Base-by-base conservation (phyloP, 2,888 invertebrate species). In the Troides helena region DNA sequence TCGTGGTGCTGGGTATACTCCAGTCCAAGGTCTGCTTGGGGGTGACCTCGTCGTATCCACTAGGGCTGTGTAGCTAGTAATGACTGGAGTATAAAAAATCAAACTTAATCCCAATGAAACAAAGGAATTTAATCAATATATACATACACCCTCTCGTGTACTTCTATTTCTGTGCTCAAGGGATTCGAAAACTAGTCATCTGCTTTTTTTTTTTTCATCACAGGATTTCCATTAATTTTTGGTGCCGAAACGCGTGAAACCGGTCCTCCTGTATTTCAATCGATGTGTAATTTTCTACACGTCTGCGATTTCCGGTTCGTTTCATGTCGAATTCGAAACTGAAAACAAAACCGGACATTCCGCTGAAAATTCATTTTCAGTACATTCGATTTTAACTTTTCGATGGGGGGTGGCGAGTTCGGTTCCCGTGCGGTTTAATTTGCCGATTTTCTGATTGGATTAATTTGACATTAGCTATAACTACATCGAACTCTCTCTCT, bases 221-320 rank as follows among this genome's bases (percentile, higher is more conserved):
- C 56, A 56, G 56, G n/a, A 56, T 56, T 56, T 56, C 56, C 18
- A 21, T 56, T 56, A 56, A 56, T 56, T 56, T 56, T 56, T 56
- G 56, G 56, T 8, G 56, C 56, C 56, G 21, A 56, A 56, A 21
- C 18, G 56, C 56, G 56, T 6, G 21, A 5, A 56, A 53, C 1
- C 53, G 53, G 21, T n/a, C 21, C n/a, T 10, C n/a, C 21, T 56
- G 56, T 56, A 7, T 56, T 56, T 21, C 56, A 21, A 56, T 56
- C n/a, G 56, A 7, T 21, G 6, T n/a, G 56, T 56, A 56, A 21
- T 56, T 56, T 56, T 56, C 56, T 56, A 56, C 21, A 21, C 56
- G 56, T 21, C 56, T 0, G n/a, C 56, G 10, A 56, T 56, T 56
- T 56, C 56, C 56, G 21, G n/a, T 56, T 56, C 21, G 56, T 21